Base-by-base conservation (phyloP, 2,888 invertebrate genomes). In the Pheosia tremula region DNA sequence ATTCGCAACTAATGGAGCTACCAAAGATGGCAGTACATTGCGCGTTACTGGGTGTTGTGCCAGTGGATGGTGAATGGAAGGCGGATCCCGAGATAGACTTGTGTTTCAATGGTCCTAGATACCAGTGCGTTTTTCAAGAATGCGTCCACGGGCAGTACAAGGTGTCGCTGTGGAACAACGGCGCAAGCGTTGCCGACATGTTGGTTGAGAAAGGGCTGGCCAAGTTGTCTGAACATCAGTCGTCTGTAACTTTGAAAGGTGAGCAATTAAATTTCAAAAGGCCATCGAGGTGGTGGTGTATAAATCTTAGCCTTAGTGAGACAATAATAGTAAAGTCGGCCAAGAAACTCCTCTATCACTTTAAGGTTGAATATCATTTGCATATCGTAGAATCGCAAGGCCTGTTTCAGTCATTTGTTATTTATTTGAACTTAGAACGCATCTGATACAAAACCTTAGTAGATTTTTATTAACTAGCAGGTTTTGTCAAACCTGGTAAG, bases 21-120 rank as follows among this genome's bases (percentile, higher is more conserved):
- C 96, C 97, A 0, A 95, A 95, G 59, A 96, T 97, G 94, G 96
- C 97, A 0, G 88, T 97, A 0, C 94, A 94, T 58, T 97, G 97
- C 79, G 91, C 95, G 0, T 86, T 97, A 58, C 87, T 93, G 47
- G 95, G 95, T 47, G 94, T 97, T 3, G 83, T 91, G 36, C 95
- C 96, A 0, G 87, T 88, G 53, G 95, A 93, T 5, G 94, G 94
- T 0, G 89, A 86, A 63, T 96, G 96, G 96, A 91, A 94, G 9
- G 90, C 94, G 45, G 83, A 94, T 43, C 83, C 91, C 1, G 90
- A 89, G 54, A 94, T 95, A 59, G 94, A 95, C 64, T 84, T 91
- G n/a, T 95, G 94, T 76, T 96, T 96, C 78, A 94, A 95, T 72
- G 94, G 94, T 43, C 95, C 95, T 3, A 85, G 90, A 0, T 95